phyloP scores from a whole-genome alignment of 2,888 invertebrate species.

The Dasypogon diadema region DNA sequence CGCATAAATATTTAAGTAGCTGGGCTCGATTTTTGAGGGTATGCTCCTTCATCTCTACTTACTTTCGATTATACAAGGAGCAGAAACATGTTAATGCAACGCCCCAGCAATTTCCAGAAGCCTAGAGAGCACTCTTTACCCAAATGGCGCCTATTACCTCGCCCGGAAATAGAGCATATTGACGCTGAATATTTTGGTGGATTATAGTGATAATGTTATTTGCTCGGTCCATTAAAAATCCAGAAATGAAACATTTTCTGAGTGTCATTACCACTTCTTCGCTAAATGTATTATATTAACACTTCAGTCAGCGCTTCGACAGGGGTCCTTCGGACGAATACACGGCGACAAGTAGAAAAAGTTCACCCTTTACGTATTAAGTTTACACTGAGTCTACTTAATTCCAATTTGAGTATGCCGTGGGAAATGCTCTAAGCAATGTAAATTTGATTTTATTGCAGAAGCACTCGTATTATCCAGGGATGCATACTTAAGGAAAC shows the following conservation, averaged over 20 bases:
- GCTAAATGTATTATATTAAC: constrained; percentile 47
- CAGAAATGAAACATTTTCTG: constrained; percentile 47
- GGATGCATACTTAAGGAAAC: neutral
- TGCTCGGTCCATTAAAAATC: constrained; percentile 38
- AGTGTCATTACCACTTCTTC: constrained; percentile 36
- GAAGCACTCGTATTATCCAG: neutral
- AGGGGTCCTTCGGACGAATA: neutral
- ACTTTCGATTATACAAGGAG: neutral
- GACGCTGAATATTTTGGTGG: constrained; percentile 16
- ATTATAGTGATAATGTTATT: constrained; percentile 39
- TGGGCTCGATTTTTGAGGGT: constrained; percentile 19
- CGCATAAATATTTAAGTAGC: constrained; percentile 49
- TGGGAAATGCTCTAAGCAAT: neutral
- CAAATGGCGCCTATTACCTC: neutral
- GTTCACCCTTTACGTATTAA: no score
- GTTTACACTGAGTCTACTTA: no score
- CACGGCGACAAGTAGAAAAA: neutral
- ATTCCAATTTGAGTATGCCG: neutral
- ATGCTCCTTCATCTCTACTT: neutral
- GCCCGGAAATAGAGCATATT: neutral
- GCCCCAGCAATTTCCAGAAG: constrained; percentile 19
- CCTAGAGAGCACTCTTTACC: constrained; percentile 17
- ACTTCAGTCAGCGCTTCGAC: neutral
- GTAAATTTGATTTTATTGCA: neutral
- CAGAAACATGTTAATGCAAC: constrained; percentile 44